Percentiles rank a stretch among this genome's conserved stretches.
These are phyloP conservation scores for Porites australiensis DNA, from an alignment of 64 coral and sea anemone species.

Conservation along the genomic window DNA sequence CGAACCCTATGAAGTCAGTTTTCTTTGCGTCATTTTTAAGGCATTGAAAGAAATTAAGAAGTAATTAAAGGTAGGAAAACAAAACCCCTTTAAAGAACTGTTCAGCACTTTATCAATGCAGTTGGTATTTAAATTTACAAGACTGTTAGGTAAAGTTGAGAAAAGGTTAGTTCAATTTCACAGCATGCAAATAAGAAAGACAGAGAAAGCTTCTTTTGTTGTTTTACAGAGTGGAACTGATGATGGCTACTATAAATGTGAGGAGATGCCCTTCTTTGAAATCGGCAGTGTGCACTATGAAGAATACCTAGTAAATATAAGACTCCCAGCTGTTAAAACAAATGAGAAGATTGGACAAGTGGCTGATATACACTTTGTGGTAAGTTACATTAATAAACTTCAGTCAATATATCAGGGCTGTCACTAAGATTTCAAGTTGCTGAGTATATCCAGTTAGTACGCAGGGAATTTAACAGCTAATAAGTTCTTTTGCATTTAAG, in stretches of 20 bases:
- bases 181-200: neutral
- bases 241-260: constrained; percentile 78
- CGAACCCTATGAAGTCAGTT: neutral
- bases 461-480: no score
- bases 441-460: no score
- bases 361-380: constrained; percentile 84
- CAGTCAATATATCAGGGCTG: neutral
- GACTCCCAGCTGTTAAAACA: constrained; percentile 42
- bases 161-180: neutral
- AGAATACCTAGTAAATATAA: constrained; percentile 85
- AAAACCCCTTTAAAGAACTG: no score
- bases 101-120: no score
- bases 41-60: neutral
- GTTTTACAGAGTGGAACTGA: constrained; percentile 16
- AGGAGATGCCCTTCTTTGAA: constrained; percentile 93
- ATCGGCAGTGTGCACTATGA: constrained; percentile 85
- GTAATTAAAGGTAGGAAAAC: no score
- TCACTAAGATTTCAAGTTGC: no score
- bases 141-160: no score
- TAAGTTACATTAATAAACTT: constrained; percentile 6
- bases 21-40: neutral
- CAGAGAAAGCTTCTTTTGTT: neutral
- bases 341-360: constrained; percentile 76
- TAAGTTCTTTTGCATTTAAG: no score
- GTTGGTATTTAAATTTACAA: no score